These are phyloP conservation scores for Barnardius zonarius DNA, from an alignment of 2,113 vertebrate species.

Conservation along the genomic window DNA sequence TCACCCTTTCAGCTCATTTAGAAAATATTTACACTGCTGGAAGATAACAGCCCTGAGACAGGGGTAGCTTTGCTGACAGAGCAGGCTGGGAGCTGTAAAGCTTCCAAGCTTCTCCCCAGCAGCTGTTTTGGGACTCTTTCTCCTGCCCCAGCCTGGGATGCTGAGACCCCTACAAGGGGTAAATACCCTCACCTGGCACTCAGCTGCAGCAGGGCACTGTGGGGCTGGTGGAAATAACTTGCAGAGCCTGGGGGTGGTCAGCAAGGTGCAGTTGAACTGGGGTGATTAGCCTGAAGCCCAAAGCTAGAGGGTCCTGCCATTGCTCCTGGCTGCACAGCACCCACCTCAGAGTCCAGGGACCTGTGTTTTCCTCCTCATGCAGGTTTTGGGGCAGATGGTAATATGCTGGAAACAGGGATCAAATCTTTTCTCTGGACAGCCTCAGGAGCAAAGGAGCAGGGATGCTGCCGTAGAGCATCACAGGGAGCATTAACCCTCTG, in stretches of 20 bases:
- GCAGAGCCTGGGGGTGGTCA: not conserved
- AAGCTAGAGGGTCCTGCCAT: not conserved
- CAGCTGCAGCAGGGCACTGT: rapidly evolving
- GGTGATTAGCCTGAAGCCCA: not conserved
- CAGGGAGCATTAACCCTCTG: not conserved
- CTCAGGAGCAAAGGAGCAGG: not conserved
- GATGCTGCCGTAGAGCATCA: not conserved
- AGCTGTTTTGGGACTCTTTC: not conserved
- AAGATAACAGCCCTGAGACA: not conserved
- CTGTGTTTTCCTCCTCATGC: rapidly evolving
- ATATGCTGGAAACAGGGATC: not conserved
- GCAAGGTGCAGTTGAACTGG: not conserved
- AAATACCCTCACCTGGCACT: not conserved
- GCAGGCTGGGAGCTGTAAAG: not conserved
- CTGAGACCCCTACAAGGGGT: rapidly evolving
- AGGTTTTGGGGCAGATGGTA: not conserved
- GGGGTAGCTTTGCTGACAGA: not conserved
- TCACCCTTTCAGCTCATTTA: not conserved
- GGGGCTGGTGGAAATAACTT: not conserved
- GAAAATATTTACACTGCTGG: not conserved
- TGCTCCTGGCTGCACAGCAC: not conserved
- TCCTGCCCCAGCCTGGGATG: not conserved
- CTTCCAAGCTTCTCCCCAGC: not conserved
- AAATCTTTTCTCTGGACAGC: not conserved
- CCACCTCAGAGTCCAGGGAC: not conserved